A percentile compares a stretch with the other conserved stretches of the same genome.
Conservation (phyloP, 2,113 vertebrate genomes). For the Puma concolor region DNA sequence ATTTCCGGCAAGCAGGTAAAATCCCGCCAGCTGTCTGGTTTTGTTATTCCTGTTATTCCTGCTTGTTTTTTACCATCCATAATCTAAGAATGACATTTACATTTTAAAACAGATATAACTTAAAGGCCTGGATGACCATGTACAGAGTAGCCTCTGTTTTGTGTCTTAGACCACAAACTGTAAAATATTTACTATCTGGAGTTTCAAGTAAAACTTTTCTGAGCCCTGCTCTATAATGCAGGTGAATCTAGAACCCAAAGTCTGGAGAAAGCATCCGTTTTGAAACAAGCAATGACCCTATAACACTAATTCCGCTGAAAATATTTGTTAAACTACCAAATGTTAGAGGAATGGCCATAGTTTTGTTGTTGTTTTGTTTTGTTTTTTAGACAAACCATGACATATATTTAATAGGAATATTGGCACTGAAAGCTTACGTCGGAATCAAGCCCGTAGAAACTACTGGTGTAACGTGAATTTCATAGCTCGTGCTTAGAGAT, state of each 20-base stretch:
- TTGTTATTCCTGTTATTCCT: neutral
- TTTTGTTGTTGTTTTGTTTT: neutral
- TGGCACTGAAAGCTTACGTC: neutral
- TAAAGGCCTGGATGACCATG: neutral
- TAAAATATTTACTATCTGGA: neutral
- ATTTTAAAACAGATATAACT: neutral
- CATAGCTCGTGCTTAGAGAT: constrained; percentile 60
- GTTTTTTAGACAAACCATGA: constrained; percentile 70
- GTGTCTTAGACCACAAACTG: neutral
- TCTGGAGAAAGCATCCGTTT: constrained; percentile 46
- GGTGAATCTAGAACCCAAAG: neutral
- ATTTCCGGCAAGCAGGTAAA: neutral
- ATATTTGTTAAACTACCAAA: constrained; percentile 27
- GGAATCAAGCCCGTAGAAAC: constrained; percentile 38
- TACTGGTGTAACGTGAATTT: constrained; percentile 53
- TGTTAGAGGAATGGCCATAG: constrained; percentile 15
- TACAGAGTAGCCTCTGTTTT: neutral
- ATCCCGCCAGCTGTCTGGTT: neutral
- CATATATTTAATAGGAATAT: constrained; percentile 36
- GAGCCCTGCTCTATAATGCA: neutral
- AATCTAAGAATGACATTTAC: neutral
- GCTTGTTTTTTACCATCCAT: neutral
- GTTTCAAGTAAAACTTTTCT: neutral
- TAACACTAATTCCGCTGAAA: constrained; percentile 23
- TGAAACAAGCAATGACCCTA: neutral